Base-by-base conservation (phyloP, 2,113 vertebrate species). In the Coreoperca whiteheadi region DNA sequence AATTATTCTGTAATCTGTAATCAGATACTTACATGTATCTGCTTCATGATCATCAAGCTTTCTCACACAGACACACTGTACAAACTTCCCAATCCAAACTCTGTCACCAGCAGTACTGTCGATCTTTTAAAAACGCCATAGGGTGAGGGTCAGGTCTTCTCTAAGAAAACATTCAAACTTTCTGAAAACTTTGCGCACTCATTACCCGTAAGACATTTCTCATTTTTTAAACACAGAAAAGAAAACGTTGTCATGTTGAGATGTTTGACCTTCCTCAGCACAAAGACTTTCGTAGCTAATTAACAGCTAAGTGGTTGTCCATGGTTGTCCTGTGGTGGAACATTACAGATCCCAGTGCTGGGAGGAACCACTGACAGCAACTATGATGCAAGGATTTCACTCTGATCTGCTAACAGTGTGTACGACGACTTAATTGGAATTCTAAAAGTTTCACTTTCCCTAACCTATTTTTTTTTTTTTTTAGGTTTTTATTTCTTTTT, bases 301-400 rank as follows among this genome's bases (percentile, higher is more conserved):
- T 92, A 91, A 65, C 69, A 84, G 75, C 81, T 59, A 85, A 85
- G 77, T n/a, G 48, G 64, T 78, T 34, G n/a, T n/a, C n/a, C n/a
- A n/a, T n/a, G 32, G 32, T 34, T 48, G 76, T 90, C 75, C 68
- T 56, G 60, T 87, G 77, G 82, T 71, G 59, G 81, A 82, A 77
- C 57, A 59, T 25, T 67, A 64, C 60, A 66, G 32, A 69, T 77
- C 80, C 60, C 51, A 64, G 56, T 18, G 74, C 85, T 88, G 66
- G 77, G 72, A 82, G 79, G 72, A 77, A 83, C 54, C 61, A 73
- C 89, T 74, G 63, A 86, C 75, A 87, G 79, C 87, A 86, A 90
- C 83, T 37, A 85, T 90, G 91, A 90, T 82, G 91, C 89, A 92
- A 89, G 73, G 78, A 87, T 90, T 91, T 92, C 85, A 74, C 65